phyloP scores from a whole-genome alignment of 1,140 invertebrate species.

The Zaprionus tsacasi region DNA sequence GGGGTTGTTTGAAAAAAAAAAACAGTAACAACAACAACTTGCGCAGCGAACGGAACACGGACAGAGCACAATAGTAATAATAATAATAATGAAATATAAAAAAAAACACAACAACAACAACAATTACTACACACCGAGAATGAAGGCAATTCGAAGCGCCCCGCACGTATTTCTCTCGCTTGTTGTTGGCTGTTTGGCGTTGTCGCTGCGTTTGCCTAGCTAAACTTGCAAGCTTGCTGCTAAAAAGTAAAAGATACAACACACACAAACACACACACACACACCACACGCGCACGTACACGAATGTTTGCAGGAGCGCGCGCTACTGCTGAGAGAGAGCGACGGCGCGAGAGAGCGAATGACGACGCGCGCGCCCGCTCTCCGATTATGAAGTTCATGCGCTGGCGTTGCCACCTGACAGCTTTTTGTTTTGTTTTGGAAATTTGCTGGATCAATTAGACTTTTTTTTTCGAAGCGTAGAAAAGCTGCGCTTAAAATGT shows the following conservation, averaged over 20 bases:
- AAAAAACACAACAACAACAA: slow-evolving; percentile 10
- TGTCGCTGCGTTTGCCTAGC: slow-evolving; percentile 67
- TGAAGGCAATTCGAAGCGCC: slow-evolving; percentile 41
- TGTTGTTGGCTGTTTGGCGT: slow-evolving; percentile 61
- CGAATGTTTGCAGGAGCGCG: slow-evolving; percentile 73
- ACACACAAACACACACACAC: slow-evolving; percentile 33
- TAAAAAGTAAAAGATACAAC: slow-evolving; percentile 81
- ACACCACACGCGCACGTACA: slow-evolving; percentile 21
- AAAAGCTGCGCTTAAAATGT: neutral
- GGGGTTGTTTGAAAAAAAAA: slow-evolving; percentile 45
- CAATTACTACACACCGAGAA: slow-evolving; percentile 10
- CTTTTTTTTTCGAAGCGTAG: neutral
- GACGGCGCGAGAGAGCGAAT: slow-evolving; percentile 23
- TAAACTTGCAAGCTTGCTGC: slow-evolving; percentile 77
- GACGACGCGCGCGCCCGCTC: slow-evolving; percentile 26
- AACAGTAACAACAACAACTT: slow-evolving; percentile 25
- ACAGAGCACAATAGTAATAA: slow-evolving; percentile 3
- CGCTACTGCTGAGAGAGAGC: slow-evolving; percentile 16
- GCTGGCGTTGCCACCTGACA: slow-evolving; percentile 57
- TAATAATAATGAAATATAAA: neutral
- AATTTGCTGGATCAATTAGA: neutral
- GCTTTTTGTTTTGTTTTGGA: slow-evolving; percentile 23
- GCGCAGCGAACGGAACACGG: slow-evolving; percentile 4
- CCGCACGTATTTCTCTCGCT: slow-evolving; percentile 58
- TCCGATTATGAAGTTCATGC: slow-evolving; percentile 56